Percentiles rank a stretch among this genome's conserved stretches.
Evolutionary conservation across 1,140 invertebrate genomes (phyloP).

Genomic region (Centruroides sculpturatus): DNA sequence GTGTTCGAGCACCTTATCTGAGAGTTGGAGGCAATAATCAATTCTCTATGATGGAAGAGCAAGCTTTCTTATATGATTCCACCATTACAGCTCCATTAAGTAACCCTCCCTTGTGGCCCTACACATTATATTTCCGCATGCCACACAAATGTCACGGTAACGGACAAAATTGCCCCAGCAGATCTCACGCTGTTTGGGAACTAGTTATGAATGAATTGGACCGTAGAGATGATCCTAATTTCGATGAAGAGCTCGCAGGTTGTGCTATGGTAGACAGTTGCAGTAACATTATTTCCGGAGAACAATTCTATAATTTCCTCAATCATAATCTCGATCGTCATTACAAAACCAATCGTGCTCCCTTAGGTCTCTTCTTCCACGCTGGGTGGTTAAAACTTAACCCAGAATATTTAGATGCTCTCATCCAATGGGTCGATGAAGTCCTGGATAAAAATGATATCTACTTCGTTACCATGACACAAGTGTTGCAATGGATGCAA

Average conservation of each 20-base stretch:
- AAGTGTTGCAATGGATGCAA: conserved; percentile 96
- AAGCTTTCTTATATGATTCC: conserved; percentile 89
- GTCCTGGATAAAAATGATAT: conserved; percentile 74
- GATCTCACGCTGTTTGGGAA: conserved; percentile 83
- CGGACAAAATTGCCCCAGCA: conserved; percentile 72
- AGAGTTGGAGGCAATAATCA: conserved; percentile 90
- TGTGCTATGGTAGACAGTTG: conserved; percentile 96
- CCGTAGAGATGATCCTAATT: conserved; percentile 74
- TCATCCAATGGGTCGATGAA: conserved; percentile 90
- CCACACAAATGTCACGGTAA: conserved; percentile 88
- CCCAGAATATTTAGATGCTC: conserved; percentile 77
- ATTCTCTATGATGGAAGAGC: conserved; percentile 96
- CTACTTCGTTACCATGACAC: conserved; percentile 92
- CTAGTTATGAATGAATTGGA: conserved; percentile 95
- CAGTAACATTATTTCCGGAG: conserved; percentile 79
- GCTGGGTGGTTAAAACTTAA: conserved; percentile 89
- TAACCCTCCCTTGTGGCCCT: conserved; percentile 88
- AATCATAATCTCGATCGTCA: conserved; percentile 92
- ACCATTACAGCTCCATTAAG: conserved; percentile 88
- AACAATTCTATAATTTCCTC: conserved; percentile 91
- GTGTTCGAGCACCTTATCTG: conserved; percentile 81
- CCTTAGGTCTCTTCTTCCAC: conserved; percentile 83
- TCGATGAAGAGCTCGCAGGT: conserved; percentile 80
- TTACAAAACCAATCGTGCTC: conserved; percentile 85
- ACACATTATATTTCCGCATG: conserved; percentile 96